These are phyloP conservation scores for Muscicapa striata DNA, from an alignment of 2,797 vertebrate species.

Conservation along the genomic window DNA sequence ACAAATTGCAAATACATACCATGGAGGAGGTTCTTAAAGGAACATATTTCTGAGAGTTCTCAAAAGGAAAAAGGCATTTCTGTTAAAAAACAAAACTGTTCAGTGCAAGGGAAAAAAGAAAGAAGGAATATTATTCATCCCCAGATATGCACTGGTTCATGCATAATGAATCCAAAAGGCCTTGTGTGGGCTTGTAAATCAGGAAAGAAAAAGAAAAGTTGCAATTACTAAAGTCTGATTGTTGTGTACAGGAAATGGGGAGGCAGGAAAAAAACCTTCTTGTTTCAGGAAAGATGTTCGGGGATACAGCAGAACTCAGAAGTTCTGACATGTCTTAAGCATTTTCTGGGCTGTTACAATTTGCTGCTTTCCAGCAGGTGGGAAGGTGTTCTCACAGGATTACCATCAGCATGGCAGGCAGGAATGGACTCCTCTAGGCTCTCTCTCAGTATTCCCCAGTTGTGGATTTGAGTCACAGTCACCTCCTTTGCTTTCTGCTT, in stretches of 20 bases:
- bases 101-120: background rate
- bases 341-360: background rate
- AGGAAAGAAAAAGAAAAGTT: background rate
- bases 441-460: background rate
- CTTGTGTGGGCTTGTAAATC: background rate
- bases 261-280: background rate
- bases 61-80: background rate
- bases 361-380: background rate
- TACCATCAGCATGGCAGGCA: background rate
- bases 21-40: constrained; percentile 61
- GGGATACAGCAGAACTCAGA: background rate
- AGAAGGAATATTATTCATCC: background rate
- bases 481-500: background rate
- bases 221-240: background rate
- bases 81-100: background rate
- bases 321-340: background rate
- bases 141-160: background rate
- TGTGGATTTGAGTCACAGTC: background rate
- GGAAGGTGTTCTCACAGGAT: rapidly evolving
- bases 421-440: background rate
- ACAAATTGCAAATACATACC: constrained; percentile 37
- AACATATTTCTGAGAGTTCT: constrained; percentile 22
- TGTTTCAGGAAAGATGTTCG: background rate
- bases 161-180: background rate
- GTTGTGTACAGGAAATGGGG: background rate